phyloP scores from a whole-genome alignment of 2,888 invertebrate genomes.

The Prosopocoilus inquinatus region DNA sequence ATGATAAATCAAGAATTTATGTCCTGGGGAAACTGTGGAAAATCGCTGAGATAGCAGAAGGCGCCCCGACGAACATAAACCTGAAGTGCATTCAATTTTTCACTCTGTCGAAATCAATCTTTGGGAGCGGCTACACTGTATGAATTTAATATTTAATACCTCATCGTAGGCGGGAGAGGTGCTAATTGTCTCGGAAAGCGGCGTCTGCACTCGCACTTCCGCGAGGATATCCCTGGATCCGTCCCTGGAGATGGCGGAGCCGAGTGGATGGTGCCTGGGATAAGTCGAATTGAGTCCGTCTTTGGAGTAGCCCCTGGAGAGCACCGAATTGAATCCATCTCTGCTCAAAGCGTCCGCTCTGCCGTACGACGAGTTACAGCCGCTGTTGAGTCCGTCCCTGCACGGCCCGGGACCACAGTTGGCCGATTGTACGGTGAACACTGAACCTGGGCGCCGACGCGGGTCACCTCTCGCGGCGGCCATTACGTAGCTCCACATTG shows the following conservation, averaged over 20 bases:
- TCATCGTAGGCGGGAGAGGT: conserved; percentile 11
- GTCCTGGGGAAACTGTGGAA: too few species aligned
- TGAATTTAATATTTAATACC: not conserved
- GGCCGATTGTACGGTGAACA: conserved; percentile 43
- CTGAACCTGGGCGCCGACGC: conserved; percentile 47
- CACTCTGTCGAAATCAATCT: too few species aligned
- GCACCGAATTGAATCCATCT: conserved; percentile 26
- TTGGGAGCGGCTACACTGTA: too few species aligned
- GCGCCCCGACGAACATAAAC: too few species aligned
- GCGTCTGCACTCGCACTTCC: conserved; percentile 45
- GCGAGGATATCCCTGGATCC: conserved; percentile 46
- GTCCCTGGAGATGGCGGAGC: conserved; percentile 38
- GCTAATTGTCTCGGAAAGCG: conserved; percentile 25
- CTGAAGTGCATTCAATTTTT: too few species aligned
- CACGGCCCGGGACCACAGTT: conserved; percentile 42
- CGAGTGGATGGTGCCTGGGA: conserved; percentile 16
- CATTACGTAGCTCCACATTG: conserved; percentile 74
- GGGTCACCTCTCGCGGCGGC: conserved; percentile 68
- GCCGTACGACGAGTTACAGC: conserved; percentile 27
- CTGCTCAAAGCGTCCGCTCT: conserved; percentile 29
- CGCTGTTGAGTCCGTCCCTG: conserved; percentile 32
- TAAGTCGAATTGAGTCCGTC: conserved; percentile 25
- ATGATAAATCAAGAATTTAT: too few species aligned
- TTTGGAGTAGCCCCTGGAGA: conserved; percentile 25
- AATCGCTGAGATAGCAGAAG: too few species aligned